Conservation (phyloP, 2,888 invertebrate genomes). For the Stenotaenia linearis region DNA sequence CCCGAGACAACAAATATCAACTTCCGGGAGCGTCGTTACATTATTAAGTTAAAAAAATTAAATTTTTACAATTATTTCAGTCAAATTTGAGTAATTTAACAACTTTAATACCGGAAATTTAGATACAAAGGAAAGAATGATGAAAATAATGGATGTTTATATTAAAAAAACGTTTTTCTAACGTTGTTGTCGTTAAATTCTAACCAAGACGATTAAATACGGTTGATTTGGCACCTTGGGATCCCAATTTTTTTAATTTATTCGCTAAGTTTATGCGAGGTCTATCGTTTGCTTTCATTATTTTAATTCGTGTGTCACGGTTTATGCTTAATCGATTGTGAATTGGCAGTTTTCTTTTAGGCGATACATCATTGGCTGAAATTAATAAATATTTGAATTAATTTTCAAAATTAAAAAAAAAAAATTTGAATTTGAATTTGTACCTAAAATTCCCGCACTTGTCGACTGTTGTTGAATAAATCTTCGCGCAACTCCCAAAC, state of each 20-base stretch:
- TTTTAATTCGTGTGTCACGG: not conserved
- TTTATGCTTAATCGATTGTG: not conserved
- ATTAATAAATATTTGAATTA: too few relatives aligned
- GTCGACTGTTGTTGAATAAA: not conserved
- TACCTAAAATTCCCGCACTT: slow-evolving; percentile 9
- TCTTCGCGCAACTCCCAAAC: not conserved
- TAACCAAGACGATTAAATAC: not conserved
- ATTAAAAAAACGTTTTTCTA: too few relatives aligned
- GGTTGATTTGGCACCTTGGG: not conserved
- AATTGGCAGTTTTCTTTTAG: not conserved
- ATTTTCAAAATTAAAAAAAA: not conserved
- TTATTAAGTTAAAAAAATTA: too few relatives aligned
- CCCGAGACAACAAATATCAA: not conserved
- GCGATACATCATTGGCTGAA: not conserved
- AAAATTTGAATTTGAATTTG: not conserved
- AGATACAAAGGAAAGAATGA: too few relatives aligned
- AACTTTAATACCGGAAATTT: too few relatives aligned
- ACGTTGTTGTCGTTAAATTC: too few relatives aligned
- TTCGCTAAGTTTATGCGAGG: not conserved
- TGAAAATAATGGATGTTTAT: too few relatives aligned
- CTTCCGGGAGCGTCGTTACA: too few relatives aligned
- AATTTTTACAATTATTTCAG: too few relatives aligned
- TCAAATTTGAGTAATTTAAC: too few relatives aligned
- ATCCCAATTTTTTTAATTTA: not conserved
- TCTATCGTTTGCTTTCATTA: not conserved